Evolutionary conservation across 2,888 invertebrate species (phyloP).

Genomic region (Apotomis turbidana): DNA sequence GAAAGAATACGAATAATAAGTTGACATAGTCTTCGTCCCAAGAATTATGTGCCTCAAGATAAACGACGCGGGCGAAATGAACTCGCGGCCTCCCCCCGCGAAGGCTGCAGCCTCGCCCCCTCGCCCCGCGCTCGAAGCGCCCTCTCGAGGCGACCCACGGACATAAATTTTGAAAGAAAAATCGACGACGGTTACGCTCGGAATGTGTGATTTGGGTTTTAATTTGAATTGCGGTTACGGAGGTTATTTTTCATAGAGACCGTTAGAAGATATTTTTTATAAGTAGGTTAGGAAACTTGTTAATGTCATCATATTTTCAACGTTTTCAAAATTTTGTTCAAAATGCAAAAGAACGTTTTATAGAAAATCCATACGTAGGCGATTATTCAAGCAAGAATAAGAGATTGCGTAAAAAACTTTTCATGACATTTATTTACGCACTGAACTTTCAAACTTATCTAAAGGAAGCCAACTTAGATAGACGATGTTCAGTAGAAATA

Average conservation of each 20-base stretch:
- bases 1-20: slow-evolving; percentile 85
- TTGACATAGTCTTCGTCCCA: slow-evolving; percentile 83
- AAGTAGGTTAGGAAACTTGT: slow-evolving; percentile 10
- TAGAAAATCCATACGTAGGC: background rate
- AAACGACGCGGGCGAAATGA: slow-evolving; percentile 89
- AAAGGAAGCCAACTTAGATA: slow-evolving; percentile 19
- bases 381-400: slow-evolving; percentile 17
- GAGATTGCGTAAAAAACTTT: slow-evolving; percentile 17
- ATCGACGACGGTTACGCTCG: slow-evolving; percentile 77
- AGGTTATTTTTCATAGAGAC: slow-evolving; percentile 35
- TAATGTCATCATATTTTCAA: background rate
- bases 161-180: slow-evolving; percentile 83
- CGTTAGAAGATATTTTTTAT: slow-evolving; percentile 15
- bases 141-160: slow-evolving; percentile 69
- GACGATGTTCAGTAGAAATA: slow-evolving; percentile 16
- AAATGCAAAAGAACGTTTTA: background rate
- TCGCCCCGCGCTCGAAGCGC: slow-evolving; percentile 51
- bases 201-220: slow-evolving; percentile 82
- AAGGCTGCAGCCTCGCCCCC: slow-evolving; percentile 45
- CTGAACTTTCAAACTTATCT: slow-evolving; percentile 25
- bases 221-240: slow-evolving; percentile 70
- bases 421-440: slow-evolving; percentile 23
- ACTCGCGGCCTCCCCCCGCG: slow-evolving; percentile 81
- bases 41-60: slow-evolving; percentile 88
- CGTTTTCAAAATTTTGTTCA: background rate